A percentile compares a stretch with the other conserved stretches of the same genome.
Evolutionary conservation across 2,113 vertebrate genomes (phyloP).

Genomic region (Thomomys bottae): DNA sequence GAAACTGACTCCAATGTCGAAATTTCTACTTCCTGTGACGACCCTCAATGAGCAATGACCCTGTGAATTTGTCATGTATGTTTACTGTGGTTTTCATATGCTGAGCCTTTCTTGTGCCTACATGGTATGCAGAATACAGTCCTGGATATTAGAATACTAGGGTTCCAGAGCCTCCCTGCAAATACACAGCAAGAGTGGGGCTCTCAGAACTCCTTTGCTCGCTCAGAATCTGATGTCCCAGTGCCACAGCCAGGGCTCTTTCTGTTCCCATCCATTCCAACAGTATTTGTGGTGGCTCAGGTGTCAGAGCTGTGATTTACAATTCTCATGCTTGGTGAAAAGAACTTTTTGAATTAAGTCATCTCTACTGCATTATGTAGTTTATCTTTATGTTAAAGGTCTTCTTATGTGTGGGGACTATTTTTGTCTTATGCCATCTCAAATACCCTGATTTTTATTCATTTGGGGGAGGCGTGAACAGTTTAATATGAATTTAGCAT

Average conservation of each 20-base stretch:
- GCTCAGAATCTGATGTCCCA: neutral
- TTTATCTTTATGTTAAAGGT: neutral
- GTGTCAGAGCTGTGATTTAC: too few species aligned
- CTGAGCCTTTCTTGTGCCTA: neutral
- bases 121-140: neutral
- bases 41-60: neutral
- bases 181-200: neutral
- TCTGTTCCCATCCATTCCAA: neutral
- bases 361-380: neutral
- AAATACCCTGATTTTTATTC: neutral
- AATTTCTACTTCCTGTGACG: neutral
- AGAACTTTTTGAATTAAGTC: neutral
- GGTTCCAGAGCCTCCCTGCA: accelerated
- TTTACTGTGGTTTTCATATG: neutral
- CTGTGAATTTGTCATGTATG: neutral
- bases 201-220: accelerated
- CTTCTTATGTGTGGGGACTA: neutral
- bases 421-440: neutral
- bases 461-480: neutral
- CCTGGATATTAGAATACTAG: too few species aligned
- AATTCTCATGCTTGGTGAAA: neutral
- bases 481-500: neutral
- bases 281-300: neutral
- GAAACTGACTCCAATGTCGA: neutral
- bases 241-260: neutral